Conservation (phyloP, 1,140 invertebrate species). For the Drosophila mayri region DNA sequence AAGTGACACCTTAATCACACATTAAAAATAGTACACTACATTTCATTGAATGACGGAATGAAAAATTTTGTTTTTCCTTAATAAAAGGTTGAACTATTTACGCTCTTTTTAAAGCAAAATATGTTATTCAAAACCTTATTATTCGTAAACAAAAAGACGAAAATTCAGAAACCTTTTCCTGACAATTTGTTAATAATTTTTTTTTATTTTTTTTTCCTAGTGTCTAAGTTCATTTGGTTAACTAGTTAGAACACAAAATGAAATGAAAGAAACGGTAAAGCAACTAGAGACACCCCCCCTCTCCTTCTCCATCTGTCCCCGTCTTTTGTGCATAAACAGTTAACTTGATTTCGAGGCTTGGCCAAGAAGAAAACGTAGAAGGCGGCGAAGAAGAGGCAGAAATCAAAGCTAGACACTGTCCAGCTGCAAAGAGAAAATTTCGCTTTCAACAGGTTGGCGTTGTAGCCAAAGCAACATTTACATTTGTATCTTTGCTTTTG, state of each 20-base stretch:
- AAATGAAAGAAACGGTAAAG: conserved; percentile 74
- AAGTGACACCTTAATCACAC: too few species aligned
- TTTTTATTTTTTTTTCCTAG: not conserved
- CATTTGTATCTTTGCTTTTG: conserved; percentile 10
- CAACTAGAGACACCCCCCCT: conserved; percentile 51
- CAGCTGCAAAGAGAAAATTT: conserved; percentile 74
- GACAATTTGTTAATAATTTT: not conserved
- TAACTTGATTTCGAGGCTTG: conserved; percentile 73
- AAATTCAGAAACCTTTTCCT: too few species aligned
- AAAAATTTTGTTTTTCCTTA: too few species aligned
- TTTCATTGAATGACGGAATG: too few species aligned
- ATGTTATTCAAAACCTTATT: too few species aligned
- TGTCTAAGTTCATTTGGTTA: conserved; percentile 54
- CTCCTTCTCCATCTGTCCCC: conserved; percentile 9
- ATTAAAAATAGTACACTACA: too few species aligned
- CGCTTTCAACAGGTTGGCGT: conserved; percentile 85
- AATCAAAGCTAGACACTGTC: conserved; percentile 66
- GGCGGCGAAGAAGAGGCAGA: conserved; percentile 42
- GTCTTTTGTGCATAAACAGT: conserved; percentile 74
- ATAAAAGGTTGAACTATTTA: too few species aligned
- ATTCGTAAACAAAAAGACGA: too few species aligned
- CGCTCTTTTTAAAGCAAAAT: too few species aligned
- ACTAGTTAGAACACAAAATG: conserved; percentile 56
- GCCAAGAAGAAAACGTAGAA: conserved; percentile 37
- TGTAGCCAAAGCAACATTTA: conserved; percentile 37